Evolutionary conservation across 2,888 invertebrate genomes (phyloP), one percentile per base, ranked within the genome.

Genomic region (Chymomyza fuscimana): DNA sequence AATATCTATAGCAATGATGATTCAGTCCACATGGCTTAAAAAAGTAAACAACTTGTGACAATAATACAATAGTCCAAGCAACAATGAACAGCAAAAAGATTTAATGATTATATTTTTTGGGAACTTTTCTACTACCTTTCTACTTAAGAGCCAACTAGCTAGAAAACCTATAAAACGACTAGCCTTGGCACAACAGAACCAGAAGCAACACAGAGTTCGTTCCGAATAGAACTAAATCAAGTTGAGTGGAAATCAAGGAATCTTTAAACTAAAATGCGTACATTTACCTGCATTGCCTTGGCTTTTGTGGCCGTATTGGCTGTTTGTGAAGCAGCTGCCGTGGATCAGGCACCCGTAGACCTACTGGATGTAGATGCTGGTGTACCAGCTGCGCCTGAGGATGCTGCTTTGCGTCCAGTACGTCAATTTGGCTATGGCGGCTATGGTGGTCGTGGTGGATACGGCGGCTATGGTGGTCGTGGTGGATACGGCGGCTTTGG

Each of bases 151-250:
- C 66, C 72, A 71, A 69, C 69, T 69, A 54, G 68, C 68, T 61
- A 36, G 65, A 74, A 87, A 77, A 75, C 77, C 74, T 81, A 88
- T 84, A 83, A 84, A 84, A 76, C 77, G 79, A 63, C 64, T 56
- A 52, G 67, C 63, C 72, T 56, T 58, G 63, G 65, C 32, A 71
- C 54, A n/a, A 19, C 22, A 66, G 61, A 63, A 60, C 52, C 64
- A 66, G 72, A 69, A 76, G 36, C 52, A 63, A 68, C 51, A 61
- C 32, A 68, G 63, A 73, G 69, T 73, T 73, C 69, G 74, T 4
- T 50, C 64, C 74, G 73, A 73, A 74, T 74, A 73, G 69, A 74
- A 54, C 61, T 54, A 69, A 74, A 63, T 73, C 6, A 12, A n/a
- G 32, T 7, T 22, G 10, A 5, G 4, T 29, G 0, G 10, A 10